Percentiles rank a stretch among this genome's conserved stretches.
phyloP scores from a whole-genome alignment of 2,113 vertebrate species.

The Zootoca vivipara region DNA sequence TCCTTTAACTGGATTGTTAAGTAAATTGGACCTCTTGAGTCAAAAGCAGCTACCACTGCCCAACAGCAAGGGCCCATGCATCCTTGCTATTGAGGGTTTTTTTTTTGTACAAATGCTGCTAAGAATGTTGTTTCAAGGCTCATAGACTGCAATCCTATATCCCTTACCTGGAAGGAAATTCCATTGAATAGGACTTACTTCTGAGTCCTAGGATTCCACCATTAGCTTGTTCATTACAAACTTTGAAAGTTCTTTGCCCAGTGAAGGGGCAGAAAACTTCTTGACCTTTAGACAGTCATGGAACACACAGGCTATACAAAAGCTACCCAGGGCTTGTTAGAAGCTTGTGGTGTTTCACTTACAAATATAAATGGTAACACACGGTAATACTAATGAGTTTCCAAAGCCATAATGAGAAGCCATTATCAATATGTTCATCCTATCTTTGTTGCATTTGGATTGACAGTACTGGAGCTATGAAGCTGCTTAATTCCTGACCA shows the following conservation, averaged over 20 bases:
- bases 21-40: not conserved
- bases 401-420: not conserved
- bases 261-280: not conserved
- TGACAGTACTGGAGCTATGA: not conserved
- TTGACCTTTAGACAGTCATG: not conserved
- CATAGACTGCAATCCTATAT: not conserved
- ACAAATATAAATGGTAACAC: not conserved
- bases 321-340: not conserved
- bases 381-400: not conserved
- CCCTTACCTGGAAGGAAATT: not conserved
- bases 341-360: not conserved
- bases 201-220: not conserved
- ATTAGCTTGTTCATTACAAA: not conserved
- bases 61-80: not conserved
- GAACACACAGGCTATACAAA: not conserved
- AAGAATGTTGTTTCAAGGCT: not conserved
- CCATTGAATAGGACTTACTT: not conserved
- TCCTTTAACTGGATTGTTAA: not conserved
- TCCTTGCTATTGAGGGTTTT: not conserved
- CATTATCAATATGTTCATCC: not conserved
- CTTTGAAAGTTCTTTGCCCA: not conserved
- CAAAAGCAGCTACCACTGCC: too few relatives aligned
- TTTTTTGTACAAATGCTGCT: too few relatives aligned
- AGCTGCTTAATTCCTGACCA: not conserved
- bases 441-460: not conserved